phyloP scores from a whole-genome alignment of 2,888 invertebrate species.

The Smittia aterrima region DNA sequence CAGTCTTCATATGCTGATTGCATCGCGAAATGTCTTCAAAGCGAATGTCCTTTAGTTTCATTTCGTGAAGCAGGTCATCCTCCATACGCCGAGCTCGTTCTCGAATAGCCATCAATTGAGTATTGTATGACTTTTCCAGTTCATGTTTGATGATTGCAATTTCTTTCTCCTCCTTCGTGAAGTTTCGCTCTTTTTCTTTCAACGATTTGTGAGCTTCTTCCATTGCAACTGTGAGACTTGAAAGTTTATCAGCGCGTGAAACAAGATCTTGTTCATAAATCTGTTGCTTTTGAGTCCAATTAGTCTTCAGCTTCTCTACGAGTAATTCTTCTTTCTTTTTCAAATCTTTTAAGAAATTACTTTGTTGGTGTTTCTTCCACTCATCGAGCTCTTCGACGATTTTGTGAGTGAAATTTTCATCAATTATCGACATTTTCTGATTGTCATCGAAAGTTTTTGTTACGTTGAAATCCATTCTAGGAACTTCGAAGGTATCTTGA shows the following conservation, averaged over 20 bases:
- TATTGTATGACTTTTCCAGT: conserved; percentile 60
- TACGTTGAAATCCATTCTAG: not conserved
- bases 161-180: conserved; percentile 43
- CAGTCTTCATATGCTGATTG: conserved; percentile 53
- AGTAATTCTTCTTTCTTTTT: conserved; percentile 61
- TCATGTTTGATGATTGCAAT: conserved; percentile 57
- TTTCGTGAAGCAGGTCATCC: conserved; percentile 59
- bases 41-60: conserved; percentile 56
- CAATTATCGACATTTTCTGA: conserved; percentile 41
- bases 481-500: not conserved
- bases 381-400: conserved; percentile 67
- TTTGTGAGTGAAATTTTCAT: conserved; percentile 54
- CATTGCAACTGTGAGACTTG: conserved; percentile 57
- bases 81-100: conserved; percentile 61
- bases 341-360: conserved; percentile 61
- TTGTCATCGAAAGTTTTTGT: not conserved
- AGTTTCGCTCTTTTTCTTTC: conserved; percentile 42
- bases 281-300: conserved; percentile 59
- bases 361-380: conserved; percentile 70
- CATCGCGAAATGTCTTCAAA: conserved; percentile 55
- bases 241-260: conserved; percentile 62
- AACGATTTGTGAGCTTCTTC: conserved; percentile 48
- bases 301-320: conserved; percentile 56
- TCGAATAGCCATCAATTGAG: conserved; percentile 60
- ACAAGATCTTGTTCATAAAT: conserved; percentile 60